Base-by-base conservation (phyloP, 1,140 invertebrate genomes). In the Halesus radiatus region DNA sequence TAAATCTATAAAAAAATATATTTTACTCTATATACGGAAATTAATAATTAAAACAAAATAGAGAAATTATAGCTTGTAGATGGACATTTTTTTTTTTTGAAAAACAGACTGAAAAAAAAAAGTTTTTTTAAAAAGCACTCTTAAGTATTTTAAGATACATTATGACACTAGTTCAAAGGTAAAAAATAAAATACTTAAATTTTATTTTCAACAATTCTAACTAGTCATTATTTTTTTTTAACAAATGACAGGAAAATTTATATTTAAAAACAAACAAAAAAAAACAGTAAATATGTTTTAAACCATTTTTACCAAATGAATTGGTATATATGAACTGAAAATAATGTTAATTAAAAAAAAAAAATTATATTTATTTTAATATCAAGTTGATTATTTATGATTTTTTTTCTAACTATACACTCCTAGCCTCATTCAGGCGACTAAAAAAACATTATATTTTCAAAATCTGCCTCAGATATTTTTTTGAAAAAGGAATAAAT, bases 371-470 rank as follows among this genome's bases (percentile, higher is more conserved):
- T 53, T 72, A 53, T 52, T 52, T 20, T 72, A 72, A 54, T 72
- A 72, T 72, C 68, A 72, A 53, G 23, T 53, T 53, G 22, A 72
- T 72, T 53, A 68, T 22, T 68, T 60, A 60, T 45, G 56, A 22
- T 45, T 45, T 45, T 45, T 68, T 72, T 72, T 72, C 68, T 72
- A 72, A 52, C 50, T 72, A 72, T 15, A 72, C 52, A 52, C 18
- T 13, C 22, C 37, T 52, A 72, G 68, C 68, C 68, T 72, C 68
- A 26, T 20, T 18, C 37, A 26, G 37, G 4, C n/a, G 8, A 13
- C 10, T 13, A n/a, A 22, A 18, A 58, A 60, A 20, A 66, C 26
- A 29, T 66, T 7, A 3, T 16, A 64, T 22, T 23, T 64, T 64
- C 60, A 64, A 64, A 64, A 23, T 60, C 56, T 22, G 18, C 56